Conservation (phyloP, 2,113 vertebrate species). For the Clarias magur region DNA sequence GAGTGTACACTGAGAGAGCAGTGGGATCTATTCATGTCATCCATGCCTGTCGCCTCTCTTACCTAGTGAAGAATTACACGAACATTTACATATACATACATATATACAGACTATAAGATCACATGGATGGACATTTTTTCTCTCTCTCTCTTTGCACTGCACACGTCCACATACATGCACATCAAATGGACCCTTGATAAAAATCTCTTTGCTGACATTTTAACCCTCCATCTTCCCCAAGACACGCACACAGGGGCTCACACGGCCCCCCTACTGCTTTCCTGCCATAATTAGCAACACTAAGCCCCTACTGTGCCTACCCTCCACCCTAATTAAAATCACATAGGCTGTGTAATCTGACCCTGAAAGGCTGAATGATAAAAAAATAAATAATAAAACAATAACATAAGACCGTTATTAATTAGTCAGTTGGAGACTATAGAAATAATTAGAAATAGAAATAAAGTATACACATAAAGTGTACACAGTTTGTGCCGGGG, state of each 20-base stretch:
- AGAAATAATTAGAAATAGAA: background rate
- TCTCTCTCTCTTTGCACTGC: background rate
- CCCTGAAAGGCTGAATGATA: conserved; percentile 13
- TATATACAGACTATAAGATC: background rate
- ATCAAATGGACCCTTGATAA: background rate
- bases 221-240: conserved; percentile 5
- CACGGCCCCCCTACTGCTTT: conserved; percentile 38
- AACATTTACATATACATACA: background rate
- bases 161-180: background rate
- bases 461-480: background rate
- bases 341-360: conserved; percentile 29
- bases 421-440: background rate
- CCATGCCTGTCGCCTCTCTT: background rate
- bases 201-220: background rate
- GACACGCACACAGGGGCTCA: conserved; percentile 9
- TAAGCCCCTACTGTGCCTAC: conserved; percentile 27
- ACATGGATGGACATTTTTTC: background rate
- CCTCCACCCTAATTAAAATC: conserved; percentile 35
- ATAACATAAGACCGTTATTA: background rate
- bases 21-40: conserved; percentile 43
- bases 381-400: background rate
- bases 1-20: conserved; percentile 43
- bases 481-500: too few relatives aligned
- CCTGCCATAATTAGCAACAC: conserved; percentile 49
- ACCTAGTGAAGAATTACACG: conserved; percentile 6